These are phyloP conservation scores for Manacus vitellinus DNA, from an alignment of 2,113 vertebrate species.

Conservation along the genomic window DNA sequence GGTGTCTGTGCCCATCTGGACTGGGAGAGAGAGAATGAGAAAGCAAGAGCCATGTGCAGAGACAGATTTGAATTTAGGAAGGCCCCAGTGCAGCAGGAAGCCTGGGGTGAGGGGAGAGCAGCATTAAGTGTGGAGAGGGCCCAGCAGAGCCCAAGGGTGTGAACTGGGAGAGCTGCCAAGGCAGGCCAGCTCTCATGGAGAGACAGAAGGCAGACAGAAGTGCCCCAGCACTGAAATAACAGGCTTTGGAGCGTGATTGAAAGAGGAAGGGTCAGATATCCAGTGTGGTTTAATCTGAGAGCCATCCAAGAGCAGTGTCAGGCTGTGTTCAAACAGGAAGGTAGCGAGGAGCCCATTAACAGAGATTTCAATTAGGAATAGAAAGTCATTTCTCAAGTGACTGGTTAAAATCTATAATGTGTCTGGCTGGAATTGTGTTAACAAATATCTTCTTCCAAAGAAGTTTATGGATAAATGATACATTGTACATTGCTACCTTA, in stretches of 20 bases:
- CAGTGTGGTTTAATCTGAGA: accelerated
- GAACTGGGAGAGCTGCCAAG: neutral
- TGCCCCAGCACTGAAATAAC: neutral
- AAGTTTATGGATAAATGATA: neutral
- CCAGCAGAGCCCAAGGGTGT: neutral
- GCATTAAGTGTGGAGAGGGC: neutral
- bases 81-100: neutral
- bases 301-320: neutral
- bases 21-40: neutral
- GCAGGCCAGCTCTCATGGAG: neutral
- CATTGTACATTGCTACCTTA: neutral
- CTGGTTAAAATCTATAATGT: neutral
- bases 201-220: neutral
- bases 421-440: neutral
- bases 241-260: neutral
- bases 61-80: neutral
- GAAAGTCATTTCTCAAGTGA: neutral
- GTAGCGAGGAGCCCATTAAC: neutral
- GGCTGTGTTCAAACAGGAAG: neutral
- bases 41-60: neutral
- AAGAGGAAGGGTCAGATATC: neutral
- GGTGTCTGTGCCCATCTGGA: neutral
- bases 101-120: neutral
- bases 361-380: neutral
- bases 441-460: neutral